A percentile compares a stretch with the other conserved stretches of the same genome.
Conservation (phyloP, 2,888 invertebrate species). For the Dicranocentrus wangi region DNA sequence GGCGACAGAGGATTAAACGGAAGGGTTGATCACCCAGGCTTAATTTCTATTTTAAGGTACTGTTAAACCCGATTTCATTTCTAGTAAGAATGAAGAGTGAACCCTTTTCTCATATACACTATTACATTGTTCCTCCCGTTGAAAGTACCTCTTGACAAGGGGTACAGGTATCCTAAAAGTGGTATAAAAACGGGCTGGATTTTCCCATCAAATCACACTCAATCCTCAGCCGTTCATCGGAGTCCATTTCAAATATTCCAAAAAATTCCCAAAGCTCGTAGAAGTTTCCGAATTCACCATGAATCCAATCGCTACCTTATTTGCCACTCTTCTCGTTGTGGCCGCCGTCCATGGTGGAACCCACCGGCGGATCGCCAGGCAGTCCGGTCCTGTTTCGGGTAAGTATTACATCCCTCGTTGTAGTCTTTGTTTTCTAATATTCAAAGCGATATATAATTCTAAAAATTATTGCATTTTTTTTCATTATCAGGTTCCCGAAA, state of each 20-base stretch:
- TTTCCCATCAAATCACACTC: background rate
- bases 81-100: no score
- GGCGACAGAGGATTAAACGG: no score
- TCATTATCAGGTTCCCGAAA: background rate
- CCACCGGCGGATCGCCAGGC: conserved; percentile 6
- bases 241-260: background rate
- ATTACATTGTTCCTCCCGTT: no score
- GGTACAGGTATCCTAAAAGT: background rate
- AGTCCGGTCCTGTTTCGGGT: background rate
- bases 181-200: background rate
- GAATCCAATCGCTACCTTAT: conserved; percentile 22
- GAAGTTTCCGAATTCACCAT: conserved; percentile 28
- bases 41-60: no score
- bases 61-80: no score
- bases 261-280: background rate
- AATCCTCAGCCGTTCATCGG: background rate
- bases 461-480: background rate
- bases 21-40: no score
- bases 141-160: no score
- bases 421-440: no score
- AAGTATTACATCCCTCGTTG: no score
- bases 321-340: conserved; percentile 15
- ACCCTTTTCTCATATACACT: no score
- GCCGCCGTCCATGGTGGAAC: conserved; percentile 39
- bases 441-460: background rate